Conservation (phyloP, 2,888 invertebrate species). For the Zaprionus bogoriensis region DNA sequence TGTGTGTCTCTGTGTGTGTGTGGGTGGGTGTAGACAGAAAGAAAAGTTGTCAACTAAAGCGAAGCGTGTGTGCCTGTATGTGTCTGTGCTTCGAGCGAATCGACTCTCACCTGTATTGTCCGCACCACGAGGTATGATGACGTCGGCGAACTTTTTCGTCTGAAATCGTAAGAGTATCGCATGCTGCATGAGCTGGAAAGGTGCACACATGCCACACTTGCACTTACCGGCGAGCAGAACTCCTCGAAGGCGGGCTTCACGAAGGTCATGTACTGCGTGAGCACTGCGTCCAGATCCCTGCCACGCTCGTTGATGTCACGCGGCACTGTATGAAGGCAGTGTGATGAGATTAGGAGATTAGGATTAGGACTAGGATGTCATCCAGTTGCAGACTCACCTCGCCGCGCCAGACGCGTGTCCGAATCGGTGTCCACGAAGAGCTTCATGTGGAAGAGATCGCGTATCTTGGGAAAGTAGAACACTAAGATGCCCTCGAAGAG, state of each 20-base stretch:
- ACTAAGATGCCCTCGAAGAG: constrained; percentile 98
- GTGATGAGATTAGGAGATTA: neutral
- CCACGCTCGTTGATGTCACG: constrained; percentile 98
- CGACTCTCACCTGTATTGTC: constrained; percentile 94
- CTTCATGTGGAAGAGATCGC: constrained; percentile 99
- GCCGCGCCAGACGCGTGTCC: constrained; percentile 96
- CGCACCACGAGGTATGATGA: constrained; percentile 99
- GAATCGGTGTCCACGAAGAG: constrained; percentile 99
- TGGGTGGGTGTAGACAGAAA: constrained; percentile 10
- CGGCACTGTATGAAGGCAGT: constrained; percentile 89
- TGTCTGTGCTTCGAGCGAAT: neutral
- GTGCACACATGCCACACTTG: too few species aligned
- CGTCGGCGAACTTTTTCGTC: constrained; percentile 99
- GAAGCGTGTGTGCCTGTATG: constrained; percentile 25
- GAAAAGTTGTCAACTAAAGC: constrained; percentile 37
- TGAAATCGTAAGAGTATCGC: too few species aligned
- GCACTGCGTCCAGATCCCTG: constrained; percentile 95
- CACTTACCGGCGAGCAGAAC: constrained; percentile 96
- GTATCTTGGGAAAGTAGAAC: constrained; percentile 97
- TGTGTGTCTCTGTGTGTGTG: constrained; percentile 14
- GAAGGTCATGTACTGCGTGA: constrained; percentile 98
- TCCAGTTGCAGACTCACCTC: constrained; percentile 86
- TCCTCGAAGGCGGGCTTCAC: constrained; percentile 99
- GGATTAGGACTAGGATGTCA: neutral
- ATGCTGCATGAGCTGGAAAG: too few species aligned